Evolutionary conservation across 2,797 vertebrate species (phyloP).

Genomic region (Phataginus tricuspis): DNA sequence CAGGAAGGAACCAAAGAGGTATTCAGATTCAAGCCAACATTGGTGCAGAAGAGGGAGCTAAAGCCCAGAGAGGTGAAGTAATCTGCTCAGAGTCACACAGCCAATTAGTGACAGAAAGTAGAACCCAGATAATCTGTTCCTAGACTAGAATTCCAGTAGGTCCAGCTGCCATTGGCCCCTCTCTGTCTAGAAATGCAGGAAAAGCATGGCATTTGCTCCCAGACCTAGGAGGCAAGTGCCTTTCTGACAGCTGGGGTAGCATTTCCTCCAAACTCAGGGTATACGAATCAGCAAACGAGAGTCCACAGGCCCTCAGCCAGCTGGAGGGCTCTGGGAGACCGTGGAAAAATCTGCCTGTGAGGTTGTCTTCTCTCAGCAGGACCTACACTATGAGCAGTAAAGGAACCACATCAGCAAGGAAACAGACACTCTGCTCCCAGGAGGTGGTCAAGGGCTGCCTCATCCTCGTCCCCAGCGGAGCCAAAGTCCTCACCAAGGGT

Average conservation of each 20-base stretch:
- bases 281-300: background rate
- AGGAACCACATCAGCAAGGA: background rate
- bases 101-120: background rate
- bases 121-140: background rate
- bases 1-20: background rate
- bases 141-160: background rate
- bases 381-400: background rate
- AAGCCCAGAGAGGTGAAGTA: background rate
- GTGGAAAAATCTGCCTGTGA: background rate
- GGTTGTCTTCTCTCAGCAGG: background rate
- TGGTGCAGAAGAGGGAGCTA: background rate
- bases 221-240: background rate
- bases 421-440: background rate
- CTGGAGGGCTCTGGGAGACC: background rate
- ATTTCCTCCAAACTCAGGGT: background rate
- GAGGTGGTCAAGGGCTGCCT: rapidly evolving
- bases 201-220: background rate
- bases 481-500: background rate
- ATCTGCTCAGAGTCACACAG: background rate
- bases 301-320: background rate
- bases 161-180: background rate
- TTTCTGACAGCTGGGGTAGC: rapidly evolving
- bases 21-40: background rate
- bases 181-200: background rate
- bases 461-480: background rate